phyloP scores from a whole-genome alignment of 2,113 vertebrate species.

The Phalacrocorax carbo region DNA sequence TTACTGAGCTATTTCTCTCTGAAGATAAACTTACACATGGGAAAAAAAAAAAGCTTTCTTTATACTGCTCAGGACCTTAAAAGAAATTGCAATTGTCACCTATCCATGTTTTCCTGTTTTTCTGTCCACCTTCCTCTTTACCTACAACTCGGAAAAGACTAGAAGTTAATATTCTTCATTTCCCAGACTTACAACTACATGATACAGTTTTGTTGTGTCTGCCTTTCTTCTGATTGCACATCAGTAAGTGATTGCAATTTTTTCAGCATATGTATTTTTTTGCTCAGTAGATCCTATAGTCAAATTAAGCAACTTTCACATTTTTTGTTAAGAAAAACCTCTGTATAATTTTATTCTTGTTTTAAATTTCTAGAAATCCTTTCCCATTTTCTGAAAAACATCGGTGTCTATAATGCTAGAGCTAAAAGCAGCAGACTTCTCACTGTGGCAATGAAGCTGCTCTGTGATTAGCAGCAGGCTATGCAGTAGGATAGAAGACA shows the following conservation, averaged over 20 bases:
- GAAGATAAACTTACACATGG: neutral
- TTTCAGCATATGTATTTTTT: neutral
- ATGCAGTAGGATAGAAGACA: neutral
- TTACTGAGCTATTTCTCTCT: neutral
- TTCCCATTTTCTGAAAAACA: slow-evolving; percentile 6
- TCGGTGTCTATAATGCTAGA: neutral
- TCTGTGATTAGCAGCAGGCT: slow-evolving; percentile 16
- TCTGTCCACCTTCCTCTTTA: neutral
- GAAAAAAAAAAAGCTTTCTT: neutral
- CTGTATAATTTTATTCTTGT: neutral
- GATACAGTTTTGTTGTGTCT: neutral
- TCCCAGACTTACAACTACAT: neutral
- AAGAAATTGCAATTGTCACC: neutral
- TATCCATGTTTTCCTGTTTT: neutral
- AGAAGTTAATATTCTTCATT: neutral
- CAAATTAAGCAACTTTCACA: neutral
- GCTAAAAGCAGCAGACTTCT: slow-evolving; percentile 19
- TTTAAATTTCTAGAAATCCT: neutral
- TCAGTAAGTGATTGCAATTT: neutral
- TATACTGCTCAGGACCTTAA: neutral
- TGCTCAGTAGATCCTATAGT: neutral
- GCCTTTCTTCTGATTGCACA: neutral
- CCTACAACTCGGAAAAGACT: neutral
- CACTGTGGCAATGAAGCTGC: slow-evolving; percentile 1
- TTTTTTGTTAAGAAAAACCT: neutral